phyloP scores from a whole-genome alignment of 1,140 invertebrate genomes.

The Akabosia matsudoensis region DNA sequence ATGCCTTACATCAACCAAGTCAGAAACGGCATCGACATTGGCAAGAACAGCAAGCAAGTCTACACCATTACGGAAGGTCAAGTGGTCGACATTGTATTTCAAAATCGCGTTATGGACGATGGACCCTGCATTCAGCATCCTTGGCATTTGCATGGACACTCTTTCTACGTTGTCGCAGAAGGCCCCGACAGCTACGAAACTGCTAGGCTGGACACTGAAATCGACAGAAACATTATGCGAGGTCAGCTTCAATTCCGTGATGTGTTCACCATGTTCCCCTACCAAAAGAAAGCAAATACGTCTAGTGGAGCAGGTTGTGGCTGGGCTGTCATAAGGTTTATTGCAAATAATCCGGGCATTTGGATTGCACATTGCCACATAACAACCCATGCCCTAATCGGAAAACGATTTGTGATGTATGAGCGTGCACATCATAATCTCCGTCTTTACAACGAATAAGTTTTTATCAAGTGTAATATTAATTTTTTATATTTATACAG shows the following conservation, averaged over 20 bases:
- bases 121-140: conserved; percentile 16
- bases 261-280: conserved; percentile 4
- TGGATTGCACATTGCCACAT: conserved; percentile 24
- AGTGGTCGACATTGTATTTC: conserved; percentile 9
- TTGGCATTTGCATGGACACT: conserved; percentile 2
- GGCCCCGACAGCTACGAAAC: not conserved
- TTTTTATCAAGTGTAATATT: conserved; percentile 3
- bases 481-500: conserved; percentile 3
- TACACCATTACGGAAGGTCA: not conserved
- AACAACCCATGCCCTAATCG: not conserved
- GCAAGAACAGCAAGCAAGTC: not conserved
- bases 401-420: conserved; percentile 15
- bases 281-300: not conserved
- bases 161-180: not conserved
- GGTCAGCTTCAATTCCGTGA: not conserved
- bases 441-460: not conserved
- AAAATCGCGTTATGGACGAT: conserved; percentile 3
- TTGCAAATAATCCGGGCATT: conserved; percentile 19
- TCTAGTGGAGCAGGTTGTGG: conserved; percentile 4
- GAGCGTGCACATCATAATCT: not conserved
- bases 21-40: not conserved
- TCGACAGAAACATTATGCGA: not conserved
- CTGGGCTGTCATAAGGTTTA: conserved; percentile 1
- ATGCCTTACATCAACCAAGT: not conserved
- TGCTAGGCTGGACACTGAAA: not conserved